Percentiles rank a stretch among this genome's conserved stretches.
These are phyloP conservation scores for Tolmerus cingulatus DNA, from an alignment of 2,888 invertebrate genomes.

Conservation along the genomic window DNA sequence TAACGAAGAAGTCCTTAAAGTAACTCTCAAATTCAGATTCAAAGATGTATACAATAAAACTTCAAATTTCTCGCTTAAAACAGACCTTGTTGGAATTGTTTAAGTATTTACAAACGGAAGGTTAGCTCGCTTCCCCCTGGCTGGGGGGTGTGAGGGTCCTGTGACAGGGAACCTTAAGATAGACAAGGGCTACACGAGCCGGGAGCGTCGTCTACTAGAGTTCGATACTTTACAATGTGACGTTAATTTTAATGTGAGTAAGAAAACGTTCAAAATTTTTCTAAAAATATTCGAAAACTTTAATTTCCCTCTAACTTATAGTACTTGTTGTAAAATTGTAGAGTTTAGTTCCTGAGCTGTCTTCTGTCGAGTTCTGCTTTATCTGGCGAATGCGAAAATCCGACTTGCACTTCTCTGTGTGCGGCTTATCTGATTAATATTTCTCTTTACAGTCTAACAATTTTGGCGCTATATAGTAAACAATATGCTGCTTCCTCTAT, in stretches of 20 bases:
- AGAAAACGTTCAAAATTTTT: conserved; percentile 38
- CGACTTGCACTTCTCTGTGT: not conserved
- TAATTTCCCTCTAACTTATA: conserved; percentile 1
- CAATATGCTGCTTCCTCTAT: conserved; percentile 28
- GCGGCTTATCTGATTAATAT: not conserved
- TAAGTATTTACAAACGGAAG: conserved; percentile 40
- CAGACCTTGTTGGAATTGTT: conserved; percentile 3
- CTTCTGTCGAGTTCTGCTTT: conserved; percentile 10
- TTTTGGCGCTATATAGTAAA: conserved; percentile 16
- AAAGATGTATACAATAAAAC: conserved; percentile 36
- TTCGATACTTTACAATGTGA: not conserved
- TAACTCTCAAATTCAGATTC: conserved; percentile 18
- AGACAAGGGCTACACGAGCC: not conserved
- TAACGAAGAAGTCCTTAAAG: conserved; percentile 23
- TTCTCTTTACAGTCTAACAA: conserved; percentile 37
- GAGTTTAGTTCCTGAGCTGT: conserved; percentile 33
- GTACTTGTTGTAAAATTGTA: conserved; percentile 11
- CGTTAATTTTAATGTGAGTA: not conserved
- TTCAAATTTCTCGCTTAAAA: conserved; percentile 27
- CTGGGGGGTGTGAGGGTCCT: not conserved
- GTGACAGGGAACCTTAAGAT: not conserved
- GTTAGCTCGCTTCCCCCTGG: not conserved
- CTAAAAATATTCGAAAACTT: conserved; percentile 40
- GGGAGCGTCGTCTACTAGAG: not conserved
- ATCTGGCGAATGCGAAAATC: conserved; percentile 10